Evolutionary conservation across 2,113 vertebrate genomes (phyloP), one percentile per base, ranked within the genome.

Genomic region (Pogona vitticeps): DNA sequence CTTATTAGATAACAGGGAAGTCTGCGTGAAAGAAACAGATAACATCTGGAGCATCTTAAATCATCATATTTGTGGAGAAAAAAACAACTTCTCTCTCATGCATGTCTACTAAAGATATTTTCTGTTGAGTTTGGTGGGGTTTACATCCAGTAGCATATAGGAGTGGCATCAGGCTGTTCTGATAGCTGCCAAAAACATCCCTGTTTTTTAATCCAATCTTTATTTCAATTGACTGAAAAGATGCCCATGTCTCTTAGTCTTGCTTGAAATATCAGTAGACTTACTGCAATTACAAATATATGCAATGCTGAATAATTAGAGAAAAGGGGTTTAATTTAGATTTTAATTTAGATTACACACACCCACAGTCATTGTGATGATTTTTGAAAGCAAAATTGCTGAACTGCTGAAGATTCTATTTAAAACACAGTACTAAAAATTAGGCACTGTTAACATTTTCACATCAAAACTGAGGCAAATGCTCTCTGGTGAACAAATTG

Each of bases 301-400:
- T 67, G 88, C 3, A 81, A 94, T 79, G 71, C 65, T 78, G 14
- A 90, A 92, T 89, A 14, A 52, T 67, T 88, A 90, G n/a, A 68
- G 85, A 56, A 89, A 91, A 88, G 72, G 85, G 56, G 89, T 91
- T 94, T 96, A 86, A 95, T 96, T 95, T 96, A 96, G 94, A 97
- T 96, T 96, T 95, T 95, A 95, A 95, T 96, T 96, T 95, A 96
- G 94, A 96, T 94, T 95, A 93, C 42, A 61, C 2, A n/a, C n/a
- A n/a, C n/a, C n/a, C n/a, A n/a, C n/a, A n/a, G n/a, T n/a, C n/a
- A n/a, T n/a, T 13, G 9, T 13, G 9, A 20, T 2, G 59, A 61
- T 17, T 61, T 61, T 8, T 2, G 59, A 61, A 72, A 94, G 33
- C 33, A 91, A 93, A 94, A 94, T 52, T 1, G 26, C 88, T 89